Percentiles rank a stretch among this genome's conserved stretches.
Conservation (phyloP, 2,797 vertebrate species). For the Characodon lateralis region DNA sequence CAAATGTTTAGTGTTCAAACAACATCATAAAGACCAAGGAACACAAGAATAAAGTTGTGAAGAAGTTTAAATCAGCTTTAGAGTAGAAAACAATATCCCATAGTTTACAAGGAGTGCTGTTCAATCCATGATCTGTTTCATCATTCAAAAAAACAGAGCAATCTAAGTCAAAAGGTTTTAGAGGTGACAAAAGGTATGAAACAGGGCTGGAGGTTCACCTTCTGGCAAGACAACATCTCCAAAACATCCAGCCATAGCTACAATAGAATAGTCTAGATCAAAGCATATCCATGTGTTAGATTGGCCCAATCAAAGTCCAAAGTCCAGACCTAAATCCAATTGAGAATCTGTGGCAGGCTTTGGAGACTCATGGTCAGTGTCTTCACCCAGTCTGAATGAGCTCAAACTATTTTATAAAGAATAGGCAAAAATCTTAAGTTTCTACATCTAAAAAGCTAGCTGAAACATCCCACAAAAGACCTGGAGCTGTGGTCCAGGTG, state of each 20-base stretch:
- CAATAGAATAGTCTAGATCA: not conserved
- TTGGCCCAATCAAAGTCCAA: not conserved
- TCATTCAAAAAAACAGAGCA: not conserved
- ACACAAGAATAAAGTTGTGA: not conserved
- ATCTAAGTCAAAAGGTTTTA: not conserved
- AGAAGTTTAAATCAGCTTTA: not conserved
- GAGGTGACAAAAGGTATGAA: not conserved
- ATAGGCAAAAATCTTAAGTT: not conserved
- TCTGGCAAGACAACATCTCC: not conserved
- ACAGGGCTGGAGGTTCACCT: not conserved
- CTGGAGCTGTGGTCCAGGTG: not conserved
- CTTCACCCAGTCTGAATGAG: not conserved
- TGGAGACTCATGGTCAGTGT: not conserved
- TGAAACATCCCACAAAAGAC: not conserved
- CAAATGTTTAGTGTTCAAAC: not conserved
- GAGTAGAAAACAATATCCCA: not conserved
- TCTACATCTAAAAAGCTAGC: not conserved
- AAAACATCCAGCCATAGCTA: not conserved
- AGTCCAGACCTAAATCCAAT: not conserved
- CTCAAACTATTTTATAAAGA: not conserved
- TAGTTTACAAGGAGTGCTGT: not conserved
- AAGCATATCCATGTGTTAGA: not conserved
- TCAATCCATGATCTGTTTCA: not conserved
- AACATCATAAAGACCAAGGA: not conserved
- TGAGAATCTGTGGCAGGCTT: not conserved